These are phyloP conservation scores for Pollenia griseotomentosa DNA, from an alignment of 2,888 invertebrate species.

Conservation along the genomic window DNA sequence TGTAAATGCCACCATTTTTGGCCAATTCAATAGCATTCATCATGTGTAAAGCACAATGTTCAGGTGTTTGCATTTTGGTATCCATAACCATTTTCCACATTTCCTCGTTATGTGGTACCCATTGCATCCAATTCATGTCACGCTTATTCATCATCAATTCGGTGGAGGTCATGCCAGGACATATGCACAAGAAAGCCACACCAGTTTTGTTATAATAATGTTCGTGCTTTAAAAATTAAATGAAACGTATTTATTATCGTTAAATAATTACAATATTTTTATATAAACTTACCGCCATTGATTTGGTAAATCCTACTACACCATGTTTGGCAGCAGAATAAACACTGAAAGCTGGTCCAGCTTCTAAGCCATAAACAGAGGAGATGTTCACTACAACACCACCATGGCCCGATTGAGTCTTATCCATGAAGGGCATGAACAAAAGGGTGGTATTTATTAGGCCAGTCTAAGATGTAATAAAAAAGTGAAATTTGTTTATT, in stretches of 20 bases:
- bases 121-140: slow-evolving; percentile 79
- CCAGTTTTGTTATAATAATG: slow-evolving; percentile 79
- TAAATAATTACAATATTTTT: neutral
- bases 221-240: slow-evolving; percentile 74
- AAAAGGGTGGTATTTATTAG: slow-evolving; percentile 80
- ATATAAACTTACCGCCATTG: slow-evolving; percentile 77
- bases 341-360: slow-evolving; percentile 80
- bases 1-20: slow-evolving; percentile 82
- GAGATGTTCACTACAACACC: slow-evolving; percentile 82
- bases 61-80: slow-evolving; percentile 80
- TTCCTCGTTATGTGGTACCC: slow-evolving; percentile 77
- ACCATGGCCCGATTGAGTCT: slow-evolving; percentile 80
- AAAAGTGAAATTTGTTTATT: no score
- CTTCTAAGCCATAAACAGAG: slow-evolving; percentile 82
- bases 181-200: slow-evolving; percentile 80
- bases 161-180: slow-evolving; percentile 81
- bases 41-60: slow-evolving; percentile 79
- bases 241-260: neutral
- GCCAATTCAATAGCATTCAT: slow-evolving; percentile 80
- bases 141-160: slow-evolving; percentile 81
- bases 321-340: slow-evolving; percentile 83
- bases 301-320: slow-evolving; percentile 82
- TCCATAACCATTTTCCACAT: slow-evolving; percentile 77
- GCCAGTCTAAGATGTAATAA: slow-evolving; percentile 76
- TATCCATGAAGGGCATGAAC: slow-evolving; percentile 82